Evolutionary conservation across 1,140 invertebrate genomes (phyloP), one percentile per base, ranked within the genome.

Genomic region (Zaprionus capensis): DNA sequence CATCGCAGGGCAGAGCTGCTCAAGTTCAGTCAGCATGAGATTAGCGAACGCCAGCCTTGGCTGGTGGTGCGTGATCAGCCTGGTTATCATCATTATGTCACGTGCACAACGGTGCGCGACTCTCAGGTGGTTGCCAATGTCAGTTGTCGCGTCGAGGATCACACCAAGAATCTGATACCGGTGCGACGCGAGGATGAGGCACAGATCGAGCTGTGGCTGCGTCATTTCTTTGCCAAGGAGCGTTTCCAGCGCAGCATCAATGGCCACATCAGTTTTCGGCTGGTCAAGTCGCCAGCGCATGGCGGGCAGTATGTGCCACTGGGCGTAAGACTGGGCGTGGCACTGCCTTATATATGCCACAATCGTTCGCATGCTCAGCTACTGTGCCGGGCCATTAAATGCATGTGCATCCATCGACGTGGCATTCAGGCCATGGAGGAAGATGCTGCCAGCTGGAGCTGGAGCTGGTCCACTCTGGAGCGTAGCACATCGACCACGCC

Each of bases 101-200:
- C 96, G 3, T 97, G 96, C 80, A 97, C 96, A 0, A 97, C 96
- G 0, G 93, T 97, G 15, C 96, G 96, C 81, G 95, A 96, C 55
- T 96, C 96, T 1, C 79, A 78, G 11, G 94, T 97, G 1, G 95
- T 97, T 5, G 96, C 96, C 11, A 97, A 97, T 79, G 96, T 97
- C 2, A 96, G 96, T 0, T 97, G 96, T 78, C 93, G 94, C 1
- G 94, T 97, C 22, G 95, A 97, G 64, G 91, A 94, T 17, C 93
- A 94, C 28, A 94, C 93, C n/a, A 95, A 94, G 67, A 95, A 95
- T 7, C 92, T 97, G 11, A 94, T 96, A 15, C 82, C 91, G 2
- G 63, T 83, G 55, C 69, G 76, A 2, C 56, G 82, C 1, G 95
- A 96, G 46, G 94, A 95, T 56, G 94, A 95, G 66, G 93, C 94